Evolutionary conservation across 2,888 invertebrate genomes (phyloP), one percentile per base, ranked within the genome.

Genomic region (Prionchulus punctatus): DNA sequence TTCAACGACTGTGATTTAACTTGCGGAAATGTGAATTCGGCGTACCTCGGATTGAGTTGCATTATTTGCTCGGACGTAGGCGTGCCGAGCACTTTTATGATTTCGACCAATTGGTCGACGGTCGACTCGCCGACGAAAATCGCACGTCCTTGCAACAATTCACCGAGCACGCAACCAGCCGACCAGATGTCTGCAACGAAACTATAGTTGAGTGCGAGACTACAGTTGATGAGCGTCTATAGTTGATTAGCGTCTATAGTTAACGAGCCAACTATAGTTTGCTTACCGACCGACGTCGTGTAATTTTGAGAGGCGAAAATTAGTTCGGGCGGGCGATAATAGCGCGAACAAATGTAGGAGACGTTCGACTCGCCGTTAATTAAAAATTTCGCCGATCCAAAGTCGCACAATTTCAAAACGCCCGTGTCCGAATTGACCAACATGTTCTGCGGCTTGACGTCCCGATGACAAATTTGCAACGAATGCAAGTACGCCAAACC

Each of bases 1-100:
- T 88, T 86, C 98, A 98, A 99, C 61, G 98, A 96, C 80, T 98
- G 96, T 72, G 94, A 90, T 79, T 94, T 96, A 76, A 99, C 99
- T 79, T 96, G 94, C 68, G 98, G 98, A 77, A 99, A 99, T 79
- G 94, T 94, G 79, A 98, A 99, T 79, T 99, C 98, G 71, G 94
- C 94, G 75, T 99, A 99, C 77, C 98, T 96, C 65, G 96, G 94
- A 80, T 98, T 98, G 98, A 98, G 98, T 79, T 96, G 94, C 71
- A 91, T 83, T 72, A 99, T 98, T 79, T 98, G 96, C 77, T 99
- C 96, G 72, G 92, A 83, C 65, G 94, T 92, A 55, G 96, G 96
- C 66, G 92, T 96, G 66, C 96, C 96, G 71, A 96, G 80, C 66
- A 96, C 94, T 80, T 98, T 98, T 76, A 98, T 98, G 73, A 98